These are phyloP conservation scores for Monomorium pharaonis DNA, from an alignment of 1,140 invertebrate genomes.

Conservation along the genomic window DNA sequence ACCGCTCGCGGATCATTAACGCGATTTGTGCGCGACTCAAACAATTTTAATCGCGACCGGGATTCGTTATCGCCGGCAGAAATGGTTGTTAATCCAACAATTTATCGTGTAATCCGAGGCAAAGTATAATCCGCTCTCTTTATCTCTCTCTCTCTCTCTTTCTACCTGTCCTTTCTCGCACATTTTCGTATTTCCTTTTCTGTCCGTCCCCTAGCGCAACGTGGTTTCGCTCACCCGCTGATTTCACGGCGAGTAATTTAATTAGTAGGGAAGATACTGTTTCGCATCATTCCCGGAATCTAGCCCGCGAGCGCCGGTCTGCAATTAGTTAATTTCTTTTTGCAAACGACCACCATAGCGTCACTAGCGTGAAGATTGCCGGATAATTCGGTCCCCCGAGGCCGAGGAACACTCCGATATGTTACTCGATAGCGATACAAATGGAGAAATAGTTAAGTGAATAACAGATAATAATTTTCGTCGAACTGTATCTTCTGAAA, in stretches of 20 bases:
- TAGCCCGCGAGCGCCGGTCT: conserved; percentile 18
- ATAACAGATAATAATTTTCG: conserved; percentile 18
- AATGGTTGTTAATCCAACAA: conserved; percentile 63
- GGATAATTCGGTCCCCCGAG: conserved; percentile 46
- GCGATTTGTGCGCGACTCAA: conserved; percentile 12
- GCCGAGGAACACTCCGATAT: neutral
- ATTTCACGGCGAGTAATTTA: conserved; percentile 71
- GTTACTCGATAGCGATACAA: conserved; percentile 10
- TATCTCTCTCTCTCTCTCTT: neutral
- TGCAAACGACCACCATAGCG: neutral
- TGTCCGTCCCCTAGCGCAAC: neutral
- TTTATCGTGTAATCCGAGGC: conserved; percentile 42
- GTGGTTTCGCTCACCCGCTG: conserved; percentile 42
- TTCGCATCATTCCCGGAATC: conserved; percentile 60
- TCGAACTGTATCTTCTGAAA: neutral
- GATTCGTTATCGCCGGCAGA: conserved; percentile 41
- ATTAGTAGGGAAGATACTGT: conserved; percentile 64
- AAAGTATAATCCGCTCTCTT: neutral
- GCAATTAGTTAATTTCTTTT: conserved; percentile 65
- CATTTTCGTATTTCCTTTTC: neutral
- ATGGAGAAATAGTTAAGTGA: conserved; percentile 5
- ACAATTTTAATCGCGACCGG: conserved; percentile 15
- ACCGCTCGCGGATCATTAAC: conserved; percentile 40
- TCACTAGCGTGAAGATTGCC: conserved; percentile 69
- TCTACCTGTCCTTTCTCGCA: neutral